These are phyloP conservation scores for Sesamia inferens DNA, from an alignment of 2,888 invertebrate species.

Conservation along the genomic window DNA sequence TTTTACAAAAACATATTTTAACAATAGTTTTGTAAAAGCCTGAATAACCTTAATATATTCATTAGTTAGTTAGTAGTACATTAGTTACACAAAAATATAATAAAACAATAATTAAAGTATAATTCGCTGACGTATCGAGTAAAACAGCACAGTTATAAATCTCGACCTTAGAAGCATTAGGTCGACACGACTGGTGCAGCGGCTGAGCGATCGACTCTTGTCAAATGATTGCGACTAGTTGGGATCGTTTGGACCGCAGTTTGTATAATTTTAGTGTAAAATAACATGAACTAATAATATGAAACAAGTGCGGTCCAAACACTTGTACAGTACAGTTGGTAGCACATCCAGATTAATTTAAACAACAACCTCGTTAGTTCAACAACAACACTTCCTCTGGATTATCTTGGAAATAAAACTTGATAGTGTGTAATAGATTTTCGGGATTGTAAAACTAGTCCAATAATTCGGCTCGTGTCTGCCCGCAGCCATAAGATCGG, in stretches of 20 bases:
- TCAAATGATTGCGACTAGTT: no score
- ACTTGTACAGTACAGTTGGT: no score
- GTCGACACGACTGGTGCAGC: no score
- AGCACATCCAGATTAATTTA: neutral
- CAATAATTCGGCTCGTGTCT: neutral
- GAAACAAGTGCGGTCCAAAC: no score
- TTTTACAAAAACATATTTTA: neutral
- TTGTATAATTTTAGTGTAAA: no score
- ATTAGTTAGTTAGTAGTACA: neutral
- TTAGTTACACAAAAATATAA: neutral
- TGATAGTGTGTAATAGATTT: neutral
- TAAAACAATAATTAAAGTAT: neutral
- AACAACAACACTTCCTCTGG: neutral
- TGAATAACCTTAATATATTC: no score
- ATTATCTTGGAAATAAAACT: constrained; percentile 1
- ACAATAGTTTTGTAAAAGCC: neutral
- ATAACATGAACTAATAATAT: no score
- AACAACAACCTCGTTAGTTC: neutral
- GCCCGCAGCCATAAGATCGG: neutral
- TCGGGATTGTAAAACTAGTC: neutral
- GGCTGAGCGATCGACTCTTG: no score
- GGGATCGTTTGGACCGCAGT: no score
- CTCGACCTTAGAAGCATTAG: no score
- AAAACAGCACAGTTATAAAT: neutral
- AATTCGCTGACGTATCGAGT: neutral